phyloP scores from a whole-genome alignment of 1,140 invertebrate species.

The Ips nitidus region DNA sequence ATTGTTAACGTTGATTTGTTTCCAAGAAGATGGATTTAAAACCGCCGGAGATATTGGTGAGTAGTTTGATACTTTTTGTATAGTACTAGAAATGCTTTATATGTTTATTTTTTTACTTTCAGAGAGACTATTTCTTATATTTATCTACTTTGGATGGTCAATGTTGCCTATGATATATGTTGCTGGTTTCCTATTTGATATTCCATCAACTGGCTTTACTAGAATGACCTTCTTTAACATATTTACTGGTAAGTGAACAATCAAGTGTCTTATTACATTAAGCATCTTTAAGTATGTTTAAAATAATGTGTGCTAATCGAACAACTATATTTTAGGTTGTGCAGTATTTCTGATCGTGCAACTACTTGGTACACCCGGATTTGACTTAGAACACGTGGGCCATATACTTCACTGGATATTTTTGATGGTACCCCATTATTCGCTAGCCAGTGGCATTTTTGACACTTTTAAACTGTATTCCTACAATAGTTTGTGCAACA shows the following conservation, averaged over 20 bases:
- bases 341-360: slow-evolving; percentile 69
- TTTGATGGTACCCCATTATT: slow-evolving; percentile 71
- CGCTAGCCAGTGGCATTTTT: slow-evolving; percentile 55
- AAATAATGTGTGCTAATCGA: not conserved
- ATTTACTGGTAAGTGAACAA: slow-evolving; percentile 58
- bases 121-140: slow-evolving; percentile 47
- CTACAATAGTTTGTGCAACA: slow-evolving; percentile 35
- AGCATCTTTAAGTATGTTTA: too few relatives aligned
- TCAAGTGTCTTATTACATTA: not conserved
- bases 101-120: slow-evolving; percentile 31
- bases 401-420: slow-evolving; percentile 65
- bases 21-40: slow-evolving; percentile 60
- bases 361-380: slow-evolving; percentile 60
- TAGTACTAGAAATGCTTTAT: not conserved
- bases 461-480: slow-evolving; percentile 38
- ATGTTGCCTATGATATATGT: slow-evolving; percentile 63
- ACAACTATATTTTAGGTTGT: slow-evolving; percentile 55
- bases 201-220: slow-evolving; percentile 73
- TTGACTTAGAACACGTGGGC: slow-evolving; percentile 61
- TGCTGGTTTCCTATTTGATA: slow-evolving; percentile 61
- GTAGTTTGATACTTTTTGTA: not conserved
- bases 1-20: slow-evolving; percentile 57
- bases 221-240: slow-evolving; percentile 68
- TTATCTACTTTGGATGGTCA: slow-evolving; percentile 53
- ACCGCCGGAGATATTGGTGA: slow-evolving; percentile 57